These are phyloP conservation scores for Lasioglossum calceatum DNA, from an alignment of 2,888 invertebrate genomes.

Conservation along the genomic window DNA sequence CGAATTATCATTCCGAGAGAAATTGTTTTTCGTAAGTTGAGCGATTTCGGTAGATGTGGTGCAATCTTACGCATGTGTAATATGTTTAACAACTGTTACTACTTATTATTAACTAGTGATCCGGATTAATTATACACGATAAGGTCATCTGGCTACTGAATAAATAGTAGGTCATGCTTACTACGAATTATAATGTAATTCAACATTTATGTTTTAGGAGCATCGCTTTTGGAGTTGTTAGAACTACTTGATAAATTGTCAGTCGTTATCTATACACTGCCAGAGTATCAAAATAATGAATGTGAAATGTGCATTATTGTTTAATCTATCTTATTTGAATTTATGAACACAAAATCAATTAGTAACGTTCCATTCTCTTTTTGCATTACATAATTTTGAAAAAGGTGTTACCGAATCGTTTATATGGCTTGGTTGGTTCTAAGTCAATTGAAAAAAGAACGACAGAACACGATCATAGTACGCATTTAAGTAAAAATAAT, in stretches of 20 bases:
- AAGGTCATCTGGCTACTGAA: background rate
- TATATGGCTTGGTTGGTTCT: background rate
- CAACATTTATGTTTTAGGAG: slow-evolving; percentile 10
- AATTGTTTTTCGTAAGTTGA: slow-evolving; percentile 13
- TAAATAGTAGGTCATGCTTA: background rate
- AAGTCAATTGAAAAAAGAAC: background rate
- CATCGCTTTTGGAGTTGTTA: slow-evolving; percentile 33
- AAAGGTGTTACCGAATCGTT: background rate
- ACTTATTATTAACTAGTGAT: slow-evolving; percentile 27
- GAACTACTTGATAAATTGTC: slow-evolving; percentile 26
- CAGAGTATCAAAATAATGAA: slow-evolving; percentile 53
- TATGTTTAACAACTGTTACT: slow-evolving; percentile 32
- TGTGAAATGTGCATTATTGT: slow-evolving; percentile 27
- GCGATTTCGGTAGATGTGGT: slow-evolving; percentile 42
- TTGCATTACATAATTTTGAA: background rate
- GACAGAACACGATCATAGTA: slow-evolving; percentile 29
- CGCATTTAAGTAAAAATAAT: slow-evolving; percentile 58
- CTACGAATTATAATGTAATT: background rate
- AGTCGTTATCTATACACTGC: slow-evolving; percentile 64
- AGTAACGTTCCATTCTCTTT: background rate
- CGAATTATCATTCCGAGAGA: slow-evolving; percentile 19
- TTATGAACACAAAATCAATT: background rate
- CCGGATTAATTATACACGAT: slow-evolving; percentile 4
- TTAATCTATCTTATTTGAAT: background rate
- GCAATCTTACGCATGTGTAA: slow-evolving; percentile 23